Evolutionary conservation across 2,888 invertebrate species (phyloP).

Genomic region (Xanthorhoe designata): DNA sequence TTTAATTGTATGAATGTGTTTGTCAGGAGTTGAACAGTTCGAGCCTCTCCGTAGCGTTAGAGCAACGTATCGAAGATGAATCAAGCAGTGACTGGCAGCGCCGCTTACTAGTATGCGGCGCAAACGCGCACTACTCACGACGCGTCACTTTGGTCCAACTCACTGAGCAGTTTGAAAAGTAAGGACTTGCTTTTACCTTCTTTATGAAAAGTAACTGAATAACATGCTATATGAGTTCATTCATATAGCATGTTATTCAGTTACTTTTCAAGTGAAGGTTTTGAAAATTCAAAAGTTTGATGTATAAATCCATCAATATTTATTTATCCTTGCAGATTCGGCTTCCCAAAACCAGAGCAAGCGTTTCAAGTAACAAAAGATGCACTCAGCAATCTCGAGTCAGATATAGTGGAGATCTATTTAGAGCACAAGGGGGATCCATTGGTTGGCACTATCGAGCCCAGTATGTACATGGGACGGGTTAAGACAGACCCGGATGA

Average conservation of each 20-base stretch:
- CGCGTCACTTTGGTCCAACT: slow-evolving; percentile 90
- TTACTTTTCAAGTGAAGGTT: no score
- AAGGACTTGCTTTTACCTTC: slow-evolving; percentile 9
- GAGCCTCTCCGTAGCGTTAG: slow-evolving; percentile 75
- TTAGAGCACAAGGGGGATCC: slow-evolving; percentile 97
- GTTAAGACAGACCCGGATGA: slow-evolving; percentile 94
- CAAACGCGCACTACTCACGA: slow-evolving; percentile 95
- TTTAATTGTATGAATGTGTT: background rate
- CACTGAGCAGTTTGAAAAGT: slow-evolving; percentile 87
- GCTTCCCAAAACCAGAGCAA: slow-evolving; percentile 90
- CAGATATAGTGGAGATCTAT: slow-evolving; percentile 91
- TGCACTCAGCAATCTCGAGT: slow-evolving; percentile 86
- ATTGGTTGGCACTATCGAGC: slow-evolving; percentile 97
- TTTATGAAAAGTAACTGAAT: no score
- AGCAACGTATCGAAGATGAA: slow-evolving; percentile 67
- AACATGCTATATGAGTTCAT: no score
- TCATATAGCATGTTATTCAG: no score
- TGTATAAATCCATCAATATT: no score
- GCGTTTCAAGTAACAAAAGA: slow-evolving; percentile 89
- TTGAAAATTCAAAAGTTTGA: no score
- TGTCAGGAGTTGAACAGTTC: slow-evolving; percentile 76
- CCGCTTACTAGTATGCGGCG: slow-evolving; percentile 92
- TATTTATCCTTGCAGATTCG: slow-evolving; percentile 72
- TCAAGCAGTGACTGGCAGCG: slow-evolving; percentile 89
- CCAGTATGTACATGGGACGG: slow-evolving; percentile 96